Percentiles rank a stretch among this genome's conserved stretches.
Conservation (phyloP, 2,113 vertebrate genomes). For the Poeciliopsis retropinna region DNA sequence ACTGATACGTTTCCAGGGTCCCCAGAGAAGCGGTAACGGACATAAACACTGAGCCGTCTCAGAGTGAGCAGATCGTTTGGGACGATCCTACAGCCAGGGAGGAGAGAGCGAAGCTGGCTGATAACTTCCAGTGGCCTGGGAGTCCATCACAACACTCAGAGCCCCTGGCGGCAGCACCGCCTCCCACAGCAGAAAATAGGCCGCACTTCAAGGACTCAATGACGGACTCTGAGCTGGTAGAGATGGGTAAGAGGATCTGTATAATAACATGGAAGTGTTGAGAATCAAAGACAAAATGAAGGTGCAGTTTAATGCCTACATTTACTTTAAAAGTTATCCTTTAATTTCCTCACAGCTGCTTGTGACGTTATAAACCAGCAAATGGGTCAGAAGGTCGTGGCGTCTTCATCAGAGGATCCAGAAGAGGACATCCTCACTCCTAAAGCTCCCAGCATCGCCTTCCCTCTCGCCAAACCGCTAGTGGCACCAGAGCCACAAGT, state of each 20-base stretch:
- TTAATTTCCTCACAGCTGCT: slow-evolving; percentile 70
- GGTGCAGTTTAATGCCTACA: too few species aligned
- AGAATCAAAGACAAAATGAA: too few species aligned
- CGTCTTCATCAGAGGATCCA: slow-evolving; percentile 53
- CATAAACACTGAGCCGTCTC: slow-evolving; percentile 93
- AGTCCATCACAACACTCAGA: slow-evolving; percentile 91
- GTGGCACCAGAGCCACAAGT: slow-evolving; percentile 84
- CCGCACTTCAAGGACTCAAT: slow-evolving; percentile 77
- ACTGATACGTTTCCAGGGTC: slow-evolving; percentile 76
- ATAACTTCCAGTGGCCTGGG: slow-evolving; percentile 93
- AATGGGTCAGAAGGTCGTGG: slow-evolving; percentile 54
- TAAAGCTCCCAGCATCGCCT: slow-evolving; percentile 87
- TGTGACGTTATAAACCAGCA: slow-evolving; percentile 76
- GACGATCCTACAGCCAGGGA: slow-evolving; percentile 96
- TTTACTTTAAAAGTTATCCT: too few species aligned
- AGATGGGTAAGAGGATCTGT: slow-evolving; percentile 79
- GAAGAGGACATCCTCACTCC: slow-evolving; percentile 83
- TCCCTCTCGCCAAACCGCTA: slow-evolving; percentile 87
- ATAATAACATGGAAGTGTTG: too few species aligned
- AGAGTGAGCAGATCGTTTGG: slow-evolving; percentile 98
- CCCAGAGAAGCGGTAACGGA: slow-evolving; percentile 84
- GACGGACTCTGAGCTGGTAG: slow-evolving; percentile 84
- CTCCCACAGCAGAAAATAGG: slow-evolving; percentile 55
- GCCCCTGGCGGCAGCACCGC: slow-evolving; percentile 54
- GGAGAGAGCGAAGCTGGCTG: slow-evolving; percentile 93